These are phyloP conservation scores for Camelus bactrianus DNA, from an alignment of 2,113 vertebrate genomes.

Conservation along the genomic window DNA sequence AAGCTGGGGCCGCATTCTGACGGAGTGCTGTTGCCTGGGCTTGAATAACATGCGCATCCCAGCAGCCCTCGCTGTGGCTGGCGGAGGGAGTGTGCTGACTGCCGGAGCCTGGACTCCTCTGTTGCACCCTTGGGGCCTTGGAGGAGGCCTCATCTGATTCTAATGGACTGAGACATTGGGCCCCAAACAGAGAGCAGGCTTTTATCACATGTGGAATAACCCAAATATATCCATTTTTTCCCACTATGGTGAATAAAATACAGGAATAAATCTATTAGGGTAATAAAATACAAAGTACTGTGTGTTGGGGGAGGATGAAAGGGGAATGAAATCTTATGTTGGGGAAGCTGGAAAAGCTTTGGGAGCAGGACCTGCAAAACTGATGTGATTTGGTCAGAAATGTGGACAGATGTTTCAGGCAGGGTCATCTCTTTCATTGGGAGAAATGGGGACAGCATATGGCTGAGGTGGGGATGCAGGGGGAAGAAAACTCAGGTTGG, in stretches of 20 bases:
- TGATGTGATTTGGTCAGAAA: not conserved
- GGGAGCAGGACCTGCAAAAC: not conserved
- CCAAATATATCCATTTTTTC: not conserved
- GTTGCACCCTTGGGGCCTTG: not conserved
- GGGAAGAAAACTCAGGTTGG: not conserved
- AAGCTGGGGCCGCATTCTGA: not conserved
- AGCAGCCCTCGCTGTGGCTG: not conserved
- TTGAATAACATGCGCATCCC: no score
- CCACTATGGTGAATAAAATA: not conserved
- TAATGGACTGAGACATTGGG: not conserved
- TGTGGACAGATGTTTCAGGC: not conserved
- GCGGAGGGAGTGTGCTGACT: rapidly evolving
- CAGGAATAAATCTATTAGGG: not conserved
- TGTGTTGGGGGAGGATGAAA: not conserved
- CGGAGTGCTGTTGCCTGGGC: not conserved
- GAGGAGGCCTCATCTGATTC: not conserved
- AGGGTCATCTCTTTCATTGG: not conserved
- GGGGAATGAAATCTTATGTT: not conserved
- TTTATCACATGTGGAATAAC: not conserved
- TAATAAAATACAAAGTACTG: not conserved
- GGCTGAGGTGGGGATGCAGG: not conserved
- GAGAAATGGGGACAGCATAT: not conserved
- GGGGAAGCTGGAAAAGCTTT: not conserved
- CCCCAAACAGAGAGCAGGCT: not conserved
- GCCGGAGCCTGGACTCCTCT: not conserved